These are phyloP conservation scores for Tachina lurida DNA, from an alignment of 2,888 invertebrate species.

Conservation along the genomic window DNA sequence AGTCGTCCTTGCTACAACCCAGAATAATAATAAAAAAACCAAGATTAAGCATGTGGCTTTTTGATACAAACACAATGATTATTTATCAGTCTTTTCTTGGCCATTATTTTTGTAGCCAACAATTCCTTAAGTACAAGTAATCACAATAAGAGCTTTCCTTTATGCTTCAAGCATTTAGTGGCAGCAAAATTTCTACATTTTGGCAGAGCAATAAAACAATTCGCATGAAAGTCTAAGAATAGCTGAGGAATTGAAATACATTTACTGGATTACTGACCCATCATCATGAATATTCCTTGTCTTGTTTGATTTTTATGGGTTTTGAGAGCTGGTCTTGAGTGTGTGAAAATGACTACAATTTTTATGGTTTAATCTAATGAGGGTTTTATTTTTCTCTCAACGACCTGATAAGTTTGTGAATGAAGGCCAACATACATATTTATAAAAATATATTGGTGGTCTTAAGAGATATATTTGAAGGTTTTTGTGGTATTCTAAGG, in stretches of 20 bases:
- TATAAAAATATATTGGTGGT: no score
- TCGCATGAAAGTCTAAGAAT: background rate
- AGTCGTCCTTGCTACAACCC: no score
- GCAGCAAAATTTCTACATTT: background rate
- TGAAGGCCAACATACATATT: no score
- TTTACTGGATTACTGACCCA: slow-evolving; percentile 13
- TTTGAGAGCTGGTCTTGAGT: background rate
- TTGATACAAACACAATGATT: slow-evolving; percentile 1
- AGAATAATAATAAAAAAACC: background rate
- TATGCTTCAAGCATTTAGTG: background rate
- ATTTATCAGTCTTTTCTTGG: background rate
- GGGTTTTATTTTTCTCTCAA: slow-evolving; percentile 10
- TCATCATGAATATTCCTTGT: background rate
- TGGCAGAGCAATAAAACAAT: slow-evolving; percentile 41
- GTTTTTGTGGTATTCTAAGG: no score
- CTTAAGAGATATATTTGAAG: no score
- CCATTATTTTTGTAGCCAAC: background rate
- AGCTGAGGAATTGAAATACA: slow-evolving; percentile 11
- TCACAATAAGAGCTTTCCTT: background rate
- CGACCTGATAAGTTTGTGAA: background rate
- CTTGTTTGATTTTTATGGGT: background rate
- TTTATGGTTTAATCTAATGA: slow-evolving; percentile 14
- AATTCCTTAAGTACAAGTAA: slow-evolving; percentile 19
- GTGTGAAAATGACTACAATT: slow-evolving; percentile 1
- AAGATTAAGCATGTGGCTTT: background rate